These are phyloP conservation scores for Heliconius hermathena DNA, from an alignment of 1,140 invertebrate species.

Conservation along the genomic window DNA sequence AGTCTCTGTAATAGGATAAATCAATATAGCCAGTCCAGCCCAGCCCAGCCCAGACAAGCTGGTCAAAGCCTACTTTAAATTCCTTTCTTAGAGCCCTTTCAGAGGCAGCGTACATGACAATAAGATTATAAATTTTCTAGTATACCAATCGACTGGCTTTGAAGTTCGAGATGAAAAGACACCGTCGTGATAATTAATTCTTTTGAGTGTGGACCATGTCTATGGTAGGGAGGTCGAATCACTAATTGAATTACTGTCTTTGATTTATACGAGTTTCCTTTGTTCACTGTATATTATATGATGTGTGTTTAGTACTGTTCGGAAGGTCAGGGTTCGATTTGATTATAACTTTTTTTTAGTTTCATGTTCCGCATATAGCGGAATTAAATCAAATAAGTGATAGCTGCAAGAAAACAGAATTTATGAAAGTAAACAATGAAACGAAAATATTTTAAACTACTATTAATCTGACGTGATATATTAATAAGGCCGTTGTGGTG, in stretches of 20 bases:
- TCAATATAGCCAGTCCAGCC: conserved; percentile 18
- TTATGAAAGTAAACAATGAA: no score
- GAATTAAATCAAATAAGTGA: no score
- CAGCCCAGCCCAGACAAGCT: conserved; percentile 5
- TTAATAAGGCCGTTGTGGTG: no score
- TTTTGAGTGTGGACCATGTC: neutral
- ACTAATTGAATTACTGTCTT: conserved; percentile 21
- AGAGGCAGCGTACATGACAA: conserved; percentile 26
- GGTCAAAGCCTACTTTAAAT: conserved; percentile 34
- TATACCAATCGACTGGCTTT: conserved; percentile 26
- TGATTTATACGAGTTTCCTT: conserved; percentile 10
- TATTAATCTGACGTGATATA: no score
- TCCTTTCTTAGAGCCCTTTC: conserved; percentile 28
- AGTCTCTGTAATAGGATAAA: conserved; percentile 12
- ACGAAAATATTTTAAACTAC: no score
- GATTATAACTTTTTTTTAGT: no score
- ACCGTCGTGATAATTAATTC: conserved; percentile 22
- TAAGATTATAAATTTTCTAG: conserved; percentile 30
- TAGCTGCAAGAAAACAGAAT: no score
- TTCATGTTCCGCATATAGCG: no score
- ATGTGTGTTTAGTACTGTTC: no score
- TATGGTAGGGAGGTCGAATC: neutral
- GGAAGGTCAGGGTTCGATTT: no score
- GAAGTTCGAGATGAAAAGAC: conserved; percentile 23
- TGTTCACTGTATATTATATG: neutral